Evolutionary conservation across 2,797 vertebrate species (phyloP).

Genomic region (Cuniculus paca): DNA sequence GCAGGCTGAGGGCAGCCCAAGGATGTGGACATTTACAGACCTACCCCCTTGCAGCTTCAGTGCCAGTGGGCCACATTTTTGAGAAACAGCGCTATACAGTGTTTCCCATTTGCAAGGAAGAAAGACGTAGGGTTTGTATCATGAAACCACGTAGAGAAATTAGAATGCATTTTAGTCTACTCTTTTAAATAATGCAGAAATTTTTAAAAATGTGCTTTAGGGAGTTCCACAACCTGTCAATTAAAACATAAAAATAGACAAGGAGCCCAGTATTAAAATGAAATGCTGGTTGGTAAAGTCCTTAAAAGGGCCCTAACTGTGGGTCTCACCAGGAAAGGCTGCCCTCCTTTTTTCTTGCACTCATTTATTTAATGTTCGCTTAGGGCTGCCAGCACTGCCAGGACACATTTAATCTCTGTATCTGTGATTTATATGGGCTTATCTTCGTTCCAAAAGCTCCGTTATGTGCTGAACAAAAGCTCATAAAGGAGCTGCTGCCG

Average conservation of each 20-base stretch:
- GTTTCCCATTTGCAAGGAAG: constrained; percentile 48
- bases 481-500: not conserved
- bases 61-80: not conserved
- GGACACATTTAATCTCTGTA: constrained; percentile 51
- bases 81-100: not conserved
- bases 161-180: constrained; percentile 40
- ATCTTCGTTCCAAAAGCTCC: constrained; percentile 66
- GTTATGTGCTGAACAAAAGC: constrained; percentile 47
- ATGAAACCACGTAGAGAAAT: not conserved
- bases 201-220: constrained; percentile 54
- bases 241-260: not conserved
- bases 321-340: not conserved
- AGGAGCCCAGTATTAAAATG: constrained; percentile 55
- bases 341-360: not conserved
- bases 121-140: constrained; percentile 4
- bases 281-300: constrained; percentile 4
- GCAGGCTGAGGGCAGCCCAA: not conserved
- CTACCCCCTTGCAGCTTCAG: not conserved
- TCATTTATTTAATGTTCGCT: constrained; percentile 71
- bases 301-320: constrained; percentile 44
- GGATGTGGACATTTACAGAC: not conserved
- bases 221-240: not conserved
- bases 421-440: constrained; percentile 67
- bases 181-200: constrained; percentile 66
- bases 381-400: not conserved